A percentile compares a stretch with the other conserved stretches of the same genome.
Conservation (phyloP, 2,888 invertebrate species). For the Nomada flava region DNA sequence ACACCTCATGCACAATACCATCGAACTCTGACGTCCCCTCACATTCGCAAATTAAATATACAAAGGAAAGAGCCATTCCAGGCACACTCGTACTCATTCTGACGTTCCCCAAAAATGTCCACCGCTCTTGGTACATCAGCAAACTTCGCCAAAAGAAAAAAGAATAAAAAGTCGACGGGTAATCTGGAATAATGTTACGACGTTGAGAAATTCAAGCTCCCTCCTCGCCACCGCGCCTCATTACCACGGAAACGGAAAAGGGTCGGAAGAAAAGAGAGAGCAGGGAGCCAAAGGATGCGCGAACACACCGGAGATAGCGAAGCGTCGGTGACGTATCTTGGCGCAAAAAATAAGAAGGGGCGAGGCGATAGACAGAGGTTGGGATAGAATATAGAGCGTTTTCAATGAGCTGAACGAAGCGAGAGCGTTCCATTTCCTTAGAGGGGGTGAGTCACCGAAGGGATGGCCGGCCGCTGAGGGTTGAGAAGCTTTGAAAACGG, state of each 20-base stretch:
- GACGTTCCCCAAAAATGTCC: too few species aligned
- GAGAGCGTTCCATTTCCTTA: slow-evolving; percentile 50
- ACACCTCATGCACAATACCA: too few species aligned
- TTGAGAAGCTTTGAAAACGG: slow-evolving; percentile 39
- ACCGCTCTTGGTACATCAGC: too few species aligned
- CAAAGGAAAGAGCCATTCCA: too few species aligned
- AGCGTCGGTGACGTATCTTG: not conserved
- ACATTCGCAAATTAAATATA: too few species aligned
- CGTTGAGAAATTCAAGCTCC: not conserved
- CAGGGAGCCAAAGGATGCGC: not conserved
- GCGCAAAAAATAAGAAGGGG: not conserved
- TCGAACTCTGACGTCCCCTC: too few species aligned
- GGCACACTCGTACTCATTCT: too few species aligned
- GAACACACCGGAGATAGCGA: not conserved
- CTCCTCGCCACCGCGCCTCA: not conserved
- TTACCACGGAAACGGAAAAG: not conserved
- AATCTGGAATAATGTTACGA: not conserved
- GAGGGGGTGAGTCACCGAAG: slow-evolving; percentile 56
- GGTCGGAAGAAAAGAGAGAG: not conserved
- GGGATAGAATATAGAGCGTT: slow-evolving; percentile 38
- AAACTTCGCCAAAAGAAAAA: too few species aligned
- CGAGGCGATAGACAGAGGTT: slow-evolving; percentile 34
- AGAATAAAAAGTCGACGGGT: too few species aligned
- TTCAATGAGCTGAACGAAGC: slow-evolving; percentile 53
- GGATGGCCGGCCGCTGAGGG: slow-evolving; percentile 47